A percentile compares a stretch with the other conserved stretches of the same genome.
phyloP scores from a whole-genome alignment of 2,888 invertebrate genomes.

The Megastigmus dorsalis region DNA sequence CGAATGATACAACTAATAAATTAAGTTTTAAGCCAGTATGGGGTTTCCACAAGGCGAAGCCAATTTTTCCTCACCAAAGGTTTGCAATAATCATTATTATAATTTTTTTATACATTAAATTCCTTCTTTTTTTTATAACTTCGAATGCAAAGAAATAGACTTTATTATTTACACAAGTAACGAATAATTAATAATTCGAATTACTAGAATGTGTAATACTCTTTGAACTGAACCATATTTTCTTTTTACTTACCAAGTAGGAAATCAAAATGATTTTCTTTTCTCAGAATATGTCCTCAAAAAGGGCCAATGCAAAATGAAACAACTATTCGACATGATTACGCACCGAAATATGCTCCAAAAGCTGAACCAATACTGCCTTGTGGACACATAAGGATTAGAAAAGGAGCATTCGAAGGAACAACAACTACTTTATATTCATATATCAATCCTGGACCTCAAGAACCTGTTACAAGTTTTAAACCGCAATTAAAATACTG shows the following conservation, averaged over 20 bases:
- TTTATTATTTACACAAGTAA: too few species aligned
- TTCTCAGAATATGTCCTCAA: constrained; percentile 56
- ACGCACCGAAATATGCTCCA: constrained; percentile 62
- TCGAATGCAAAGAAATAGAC: too few species aligned
- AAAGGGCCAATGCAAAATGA: constrained; percentile 66
- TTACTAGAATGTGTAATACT: background rate
- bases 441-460: constrained; percentile 65
- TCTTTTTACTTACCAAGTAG: too few species aligned
- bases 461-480: constrained; percentile 65
- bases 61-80: constrained; percentile 67
- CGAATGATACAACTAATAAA: constrained; percentile 65
- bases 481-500: constrained; percentile 67
- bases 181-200: too few species aligned
- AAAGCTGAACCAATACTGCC: constrained; percentile 66
- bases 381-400: constrained; percentile 64
- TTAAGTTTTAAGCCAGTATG: constrained; percentile 66
- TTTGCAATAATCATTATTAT: constrained; percentile 37
- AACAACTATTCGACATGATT: constrained; percentile 69
- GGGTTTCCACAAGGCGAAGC: constrained; percentile 62
- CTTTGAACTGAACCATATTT: too few species aligned
- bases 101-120: background rate
- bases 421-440: constrained; percentile 65
- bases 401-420: constrained; percentile 62
- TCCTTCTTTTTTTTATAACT: too few species aligned
- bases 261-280: too few species aligned